Evolutionary conservation across 2,797 vertebrate species (phyloP).

Genomic region (Epinephelus awoara): DNA sequence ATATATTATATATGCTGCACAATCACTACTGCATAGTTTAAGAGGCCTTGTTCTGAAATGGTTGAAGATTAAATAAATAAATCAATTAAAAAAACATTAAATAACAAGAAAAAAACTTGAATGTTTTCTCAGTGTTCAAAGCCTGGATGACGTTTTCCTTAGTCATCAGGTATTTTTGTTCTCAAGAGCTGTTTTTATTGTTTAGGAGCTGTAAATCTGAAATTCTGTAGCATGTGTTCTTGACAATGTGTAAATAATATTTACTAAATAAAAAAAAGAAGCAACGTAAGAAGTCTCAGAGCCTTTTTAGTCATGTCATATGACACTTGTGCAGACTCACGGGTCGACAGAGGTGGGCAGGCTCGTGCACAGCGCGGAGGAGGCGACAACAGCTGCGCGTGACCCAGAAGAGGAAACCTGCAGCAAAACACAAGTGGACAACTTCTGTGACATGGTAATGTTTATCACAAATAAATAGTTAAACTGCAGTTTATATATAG

Average conservation of each 20-base stretch:
- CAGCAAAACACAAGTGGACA: conserved; percentile 5
- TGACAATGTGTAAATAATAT: conserved; percentile 86
- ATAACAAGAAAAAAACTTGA: conserved; percentile 75
- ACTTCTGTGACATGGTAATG: conserved; percentile 54
- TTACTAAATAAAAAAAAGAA: conserved; percentile 86
- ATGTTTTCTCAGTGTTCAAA: conserved; percentile 86
- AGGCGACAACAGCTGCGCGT: neutral
- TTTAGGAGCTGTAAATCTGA: conserved; percentile 81
- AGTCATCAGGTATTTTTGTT: conserved; percentile 74
- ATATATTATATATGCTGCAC: conserved; percentile 83
- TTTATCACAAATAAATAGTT: neutral
- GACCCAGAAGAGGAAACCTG: conserved; percentile 19
- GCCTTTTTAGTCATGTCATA: neutral
- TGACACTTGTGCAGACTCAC: conserved; percentile 44
- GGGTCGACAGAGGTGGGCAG: neutral
- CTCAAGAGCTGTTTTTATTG: conserved; percentile 79
- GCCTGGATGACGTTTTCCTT: conserved; percentile 76
- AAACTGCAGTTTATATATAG: neutral
- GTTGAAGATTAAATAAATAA: conserved; percentile 58
- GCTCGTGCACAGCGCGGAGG: conserved; percentile 23
- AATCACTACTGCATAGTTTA: conserved; percentile 86
- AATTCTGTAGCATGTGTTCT: conserved; percentile 87
- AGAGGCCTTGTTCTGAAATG: conserved; percentile 84
- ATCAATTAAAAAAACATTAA: neutral
- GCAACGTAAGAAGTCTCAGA: conserved; percentile 39